Base-by-base conservation (phyloP, 2,113 vertebrate species). In the Tachycineta bicolor region DNA sequence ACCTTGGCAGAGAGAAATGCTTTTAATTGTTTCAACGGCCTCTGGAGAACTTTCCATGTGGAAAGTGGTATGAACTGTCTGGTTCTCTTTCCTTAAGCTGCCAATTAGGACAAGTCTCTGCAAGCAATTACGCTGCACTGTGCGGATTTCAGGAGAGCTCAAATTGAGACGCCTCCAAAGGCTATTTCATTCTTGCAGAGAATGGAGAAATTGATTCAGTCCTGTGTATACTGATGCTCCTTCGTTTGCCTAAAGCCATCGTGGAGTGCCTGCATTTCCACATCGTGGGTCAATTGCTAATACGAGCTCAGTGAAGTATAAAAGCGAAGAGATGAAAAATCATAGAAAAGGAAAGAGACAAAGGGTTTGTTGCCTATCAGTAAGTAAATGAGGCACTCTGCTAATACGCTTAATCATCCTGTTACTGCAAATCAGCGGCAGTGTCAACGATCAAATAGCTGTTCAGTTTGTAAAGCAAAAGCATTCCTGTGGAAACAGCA, bases 1-100 rank as follows among this genome's bases (percentile, higher is more conserved):
- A 89, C 74, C 90, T 95, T 76, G 92, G 89, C 93, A 74, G 84
- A 85, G 83, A 95, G 63, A 89, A 83, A 86, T 24, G 52, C 50
- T 90, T 94, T 96, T 94, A 97, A 97, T 95, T 83, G 85, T 78
- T 85, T 83, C 79, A 93, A 56, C 4, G 31, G 80, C 83, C 91
- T 93, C 76, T 5, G 12, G 87, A 94, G 94, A 96, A 93, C 93
- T 79, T 87, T 49, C 68, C 58, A 56, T 43, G 92, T 52, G 63
- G 82, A 83, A 95, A 88, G 25, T 24, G 58, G 37, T 21, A 70
- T 78, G 60, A 96, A 63, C 78, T 55, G 62, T 63, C 89, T 78
- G 46, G 28, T 46, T 55, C 81, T 86, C 58, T 70, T 87, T 88
- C 82, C 83, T 92, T 88, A 94, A 94, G 74, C 83, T 95, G 87